Evolutionary conservation across 92 coral and sea anemone species (phyloP).

Genomic region (Isaurus tuberculatus): DNA sequence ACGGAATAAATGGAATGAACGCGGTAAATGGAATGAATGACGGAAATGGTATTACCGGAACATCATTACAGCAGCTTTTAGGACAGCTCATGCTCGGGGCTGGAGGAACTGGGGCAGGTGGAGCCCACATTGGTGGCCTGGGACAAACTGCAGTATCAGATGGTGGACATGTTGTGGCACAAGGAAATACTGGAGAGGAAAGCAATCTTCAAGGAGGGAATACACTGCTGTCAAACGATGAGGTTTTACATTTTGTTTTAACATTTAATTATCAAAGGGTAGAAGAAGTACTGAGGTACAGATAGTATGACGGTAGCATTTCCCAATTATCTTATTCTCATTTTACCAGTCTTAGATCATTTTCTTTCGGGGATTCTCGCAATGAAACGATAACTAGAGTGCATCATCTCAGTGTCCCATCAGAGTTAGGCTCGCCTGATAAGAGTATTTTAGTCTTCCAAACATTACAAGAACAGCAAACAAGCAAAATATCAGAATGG

Average conservation of each 20-base stretch:
- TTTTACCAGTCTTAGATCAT: too few relatives aligned
- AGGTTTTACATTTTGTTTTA: neutral
- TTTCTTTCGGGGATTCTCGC: too few relatives aligned
- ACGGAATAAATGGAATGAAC: slow-evolving; percentile 28
- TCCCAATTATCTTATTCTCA: too few relatives aligned
- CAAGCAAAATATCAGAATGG: too few relatives aligned
- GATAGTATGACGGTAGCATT: too few relatives aligned
- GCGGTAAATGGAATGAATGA: slow-evolving; percentile 19
- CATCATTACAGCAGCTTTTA: slow-evolving; percentile 79
- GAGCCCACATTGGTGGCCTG: slow-evolving; percentile 22
- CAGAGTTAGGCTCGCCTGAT: too few relatives aligned
- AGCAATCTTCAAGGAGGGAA: slow-evolving; percentile 40
- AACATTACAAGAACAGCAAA: too few relatives aligned
- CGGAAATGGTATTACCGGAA: slow-evolving; percentile 74
- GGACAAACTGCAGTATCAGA: slow-evolving; percentile 10
- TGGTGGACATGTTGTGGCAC: slow-evolving; percentile 37
- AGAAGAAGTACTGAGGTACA: too few relatives aligned
- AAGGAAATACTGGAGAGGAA: slow-evolving; percentile 53
- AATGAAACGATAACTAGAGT: too few relatives aligned
- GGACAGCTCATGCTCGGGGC: slow-evolving; percentile 82
- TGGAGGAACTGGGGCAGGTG: slow-evolving; percentile 50
- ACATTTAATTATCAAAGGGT: too few relatives aligned
- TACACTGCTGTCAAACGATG: neutral
- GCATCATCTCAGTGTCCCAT: too few relatives aligned
- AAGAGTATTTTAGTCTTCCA: too few relatives aligned